Base-by-base conservation (phyloP, 2,113 vertebrate species). In the Mystacornis crossleyi region DNA sequence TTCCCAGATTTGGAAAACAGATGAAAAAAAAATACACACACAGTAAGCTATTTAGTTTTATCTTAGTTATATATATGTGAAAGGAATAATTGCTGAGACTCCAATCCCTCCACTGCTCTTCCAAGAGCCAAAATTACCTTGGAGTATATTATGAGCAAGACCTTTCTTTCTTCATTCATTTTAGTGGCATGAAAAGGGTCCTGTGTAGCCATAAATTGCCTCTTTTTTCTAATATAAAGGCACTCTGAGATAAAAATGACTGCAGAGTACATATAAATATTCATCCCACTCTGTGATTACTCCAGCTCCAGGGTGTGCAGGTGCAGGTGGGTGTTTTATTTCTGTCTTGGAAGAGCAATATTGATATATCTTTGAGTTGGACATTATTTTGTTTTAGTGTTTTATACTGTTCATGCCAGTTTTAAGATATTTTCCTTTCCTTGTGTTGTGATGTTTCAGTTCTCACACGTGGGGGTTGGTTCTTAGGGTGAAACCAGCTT, bases 281-380 rank as follows among this genome's bases (percentile, higher is more conserved):
- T 50, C 6, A 54, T 2, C 20, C 12, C 4, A 3, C 48, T 53
- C 17, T 38, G 17, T 15, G 61, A 25, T 31, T 53, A 28, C 12
- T 70, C 54, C 36, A 55, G 25, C 26, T 74, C 14, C 51, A 62
- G 17, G 3, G 6, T 4, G 5, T 57, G 11, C 4, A 78, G 73
- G 8, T 34, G 5, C 0, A 1, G 4, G 18, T 31, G 5, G 4
- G 2, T 62, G 17, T 36, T 20, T 60, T 47, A n/a, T 61, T 86
- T 50, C 28, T 33, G 10, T 67, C 0, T 10, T 54, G 42, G 28
- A 90, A 20, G 3, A 77, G 12, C 5, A 77, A 78, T 53, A 36
- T 2, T 24, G 9, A 43, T 40, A 31, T 8, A 38, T 15, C 25
- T 61, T 18, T n/a, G n/a, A 57, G 6, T 0, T n/a, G 17, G 14